A percentile compares a stretch with the other conserved stretches of the same genome.
phyloP scores from a whole-genome alignment of 2,797 vertebrate species.

The Anas bernieri region DNA sequence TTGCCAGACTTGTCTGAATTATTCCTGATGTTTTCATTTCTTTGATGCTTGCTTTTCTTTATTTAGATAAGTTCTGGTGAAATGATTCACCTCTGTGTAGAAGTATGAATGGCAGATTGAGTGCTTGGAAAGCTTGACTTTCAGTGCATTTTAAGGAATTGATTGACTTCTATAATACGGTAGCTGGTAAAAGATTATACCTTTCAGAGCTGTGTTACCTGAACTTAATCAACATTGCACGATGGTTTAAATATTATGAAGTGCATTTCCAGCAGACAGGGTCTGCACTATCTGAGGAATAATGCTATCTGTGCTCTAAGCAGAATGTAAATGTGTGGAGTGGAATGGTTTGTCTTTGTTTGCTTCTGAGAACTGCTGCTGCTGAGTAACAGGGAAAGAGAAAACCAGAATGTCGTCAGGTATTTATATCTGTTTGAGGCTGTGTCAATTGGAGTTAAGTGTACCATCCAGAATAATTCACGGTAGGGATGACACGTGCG shows the following conservation, averaged over 20 bases:
- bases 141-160: constrained; percentile 40
- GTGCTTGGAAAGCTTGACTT: constrained; percentile 50
- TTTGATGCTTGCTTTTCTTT: constrained; percentile 65
- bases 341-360: not conserved
- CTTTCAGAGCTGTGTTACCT: constrained; percentile 59
- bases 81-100: constrained; percentile 67
- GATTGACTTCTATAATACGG: constrained; percentile 70
- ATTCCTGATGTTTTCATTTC: constrained; percentile 51
- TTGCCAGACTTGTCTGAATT: constrained; percentile 49
- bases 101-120: constrained; percentile 69
- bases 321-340: not conserved
- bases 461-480: not conserved
- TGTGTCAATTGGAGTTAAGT: not conserved
- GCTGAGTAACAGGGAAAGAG: not conserved
- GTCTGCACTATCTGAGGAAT: not conserved
- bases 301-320: not conserved
- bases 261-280: constrained; percentile 9
- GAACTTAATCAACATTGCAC: constrained; percentile 39
- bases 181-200: constrained; percentile 71
- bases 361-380: not conserved
- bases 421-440: not conserved
- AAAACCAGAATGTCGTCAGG: not conserved
- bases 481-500: not conserved
- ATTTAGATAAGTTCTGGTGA: constrained; percentile 56
- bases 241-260: constrained; percentile 61